Evolutionary conservation across 2,888 invertebrate genomes (phyloP), one percentile per base, ranked within the genome.

Genomic region (Bellardia bayeri): DNA sequence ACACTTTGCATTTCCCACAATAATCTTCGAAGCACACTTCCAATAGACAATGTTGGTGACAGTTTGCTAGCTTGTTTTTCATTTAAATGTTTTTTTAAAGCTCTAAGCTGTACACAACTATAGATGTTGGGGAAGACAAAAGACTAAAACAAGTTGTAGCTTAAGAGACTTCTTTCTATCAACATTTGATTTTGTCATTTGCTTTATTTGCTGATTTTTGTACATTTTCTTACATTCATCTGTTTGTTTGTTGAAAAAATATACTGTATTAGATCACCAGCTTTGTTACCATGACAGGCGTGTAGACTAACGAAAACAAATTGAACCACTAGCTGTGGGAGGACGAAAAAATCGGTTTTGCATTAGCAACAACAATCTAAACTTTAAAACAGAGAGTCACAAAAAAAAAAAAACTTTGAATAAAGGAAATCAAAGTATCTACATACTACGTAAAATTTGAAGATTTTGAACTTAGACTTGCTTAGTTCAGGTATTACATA

Each of bases 81-180:
- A 37, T 33, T 51, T n/a, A 6, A 61, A 61, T n/a, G 14, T 42
- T 11, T 61, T 79, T 71, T 37, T 56, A 33, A 63, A 66, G 16
- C 30, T 81, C 11, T 33, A 7, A 79, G 16, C 7, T 42, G 33
- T 16, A 37, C 40, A 58, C 16, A 74, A 74, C 4, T 4, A 8
- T 16, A 75, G 33, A 45, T 56, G 54, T 54, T 51, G 16, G 30
- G 61, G 40, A 4, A 68, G 37, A 40, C 37, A 54, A 49, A 75
- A 16, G 42, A 30, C 40, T 40, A 71, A 13, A 78, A 45, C 68
- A 71, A 61, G 23, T 42, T 66, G 37, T 30, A 78, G 75, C 72
- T 81, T 78, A 76, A 56, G 49, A 72, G 87, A 84, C 72, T 76
- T 72, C 9, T 56, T 78, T 82, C n/a, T 58, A 66, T 74, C 76